Evolutionary conservation across 2,888 invertebrate species (phyloP), one percentile per base, ranked within the genome.

Genomic region (Watsonalla cultraria): DNA sequence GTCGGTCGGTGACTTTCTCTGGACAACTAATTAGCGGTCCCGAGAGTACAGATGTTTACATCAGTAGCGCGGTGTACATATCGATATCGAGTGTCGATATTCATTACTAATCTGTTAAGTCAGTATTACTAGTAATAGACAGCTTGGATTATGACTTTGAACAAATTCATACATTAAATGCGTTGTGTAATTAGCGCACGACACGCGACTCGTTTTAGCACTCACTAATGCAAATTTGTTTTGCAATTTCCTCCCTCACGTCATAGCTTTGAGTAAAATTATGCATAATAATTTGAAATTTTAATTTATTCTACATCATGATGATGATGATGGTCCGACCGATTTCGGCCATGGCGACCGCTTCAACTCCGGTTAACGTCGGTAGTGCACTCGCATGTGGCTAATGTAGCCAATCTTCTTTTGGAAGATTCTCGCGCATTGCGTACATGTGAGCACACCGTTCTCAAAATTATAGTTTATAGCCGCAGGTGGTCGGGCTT

Each of bases 1-100:
- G 86, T 90, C 84, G 89, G 90, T 83, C 90, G 86, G 78, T 83
- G 64, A 90, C 90, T 90, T 90, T 90, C 90, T 77, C 90, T 83
- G 61, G 57, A 60, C 70, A 65, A 77, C 85, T 89, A 90, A 89
- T 89, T 90, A 89, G 86, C 80, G 77, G 77, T 79, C 72, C 71
- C 74, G 67, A 75, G 76, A 37, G 37, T 84, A 82, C 82, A 82
- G 80, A 84, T 84, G 81, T 80, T 85, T 82, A 75, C 71, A 75
- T 71, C 74, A 65, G 70, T 69, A 74, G 75, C 74, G 68, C 68
- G 56, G 67, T 68, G 66, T 69, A 70, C 72, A 76, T 78, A 73
- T 80, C 83, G 80, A 84, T 82, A 83, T 84, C 82, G 84, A 84
- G 24, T 11, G 51, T 54, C 55, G 52, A 54, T 54, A 51, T n/a